Evolutionary conservation across 2,888 invertebrate genomes (phyloP), one percentile per base, ranked within the genome.

Genomic region (Cheilosia vulpina): DNA sequence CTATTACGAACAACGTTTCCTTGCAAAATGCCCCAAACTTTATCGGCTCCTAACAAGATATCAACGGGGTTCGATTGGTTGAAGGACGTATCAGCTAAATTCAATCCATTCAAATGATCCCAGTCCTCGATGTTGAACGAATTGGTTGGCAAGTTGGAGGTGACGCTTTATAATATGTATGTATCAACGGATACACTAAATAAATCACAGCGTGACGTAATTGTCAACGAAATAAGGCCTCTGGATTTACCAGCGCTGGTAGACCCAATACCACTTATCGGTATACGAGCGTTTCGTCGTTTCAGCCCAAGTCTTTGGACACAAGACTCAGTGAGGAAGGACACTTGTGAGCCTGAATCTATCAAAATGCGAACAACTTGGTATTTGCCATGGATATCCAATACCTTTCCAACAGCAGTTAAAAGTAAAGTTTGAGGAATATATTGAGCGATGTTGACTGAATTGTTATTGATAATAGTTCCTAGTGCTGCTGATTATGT

Each of bases 31-130:
- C 71, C 78, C 69, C 69, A 84, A 17, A 55, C 21, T 62, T 75
- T 68, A 66, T 81, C 81, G n/a, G 73, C 75, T 34, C 82, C 82
- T 62, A 87, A 21, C 4, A 87, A 68, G 24, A 82, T 45, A 21
- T 82, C 85, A 62, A 87, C 72, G 7, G 60, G 43, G 38, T 63
- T 65, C 50, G 68, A 17, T n/a, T 65, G 53, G 60, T 76, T 75
- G 45, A 82, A 84, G 17, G 65, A 63, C 17, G 81, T 78, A 68
- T 85, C 79, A 21, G 79, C 85, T 45, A 87, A 52, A 15, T 68
- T 34, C 11, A 84, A 27, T 7, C 63, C 24, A 9, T 31, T 41
- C 1, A 81, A 34, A 62, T 79, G 68, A n/a, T 58, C 31, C 68
- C 69, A 79, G 5, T 47, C 17, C 15, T 27, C 45, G 9, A 50